Evolutionary conservation across 2,113 vertebrate genomes (phyloP).

Genomic region (Rhineura floridana): DNA sequence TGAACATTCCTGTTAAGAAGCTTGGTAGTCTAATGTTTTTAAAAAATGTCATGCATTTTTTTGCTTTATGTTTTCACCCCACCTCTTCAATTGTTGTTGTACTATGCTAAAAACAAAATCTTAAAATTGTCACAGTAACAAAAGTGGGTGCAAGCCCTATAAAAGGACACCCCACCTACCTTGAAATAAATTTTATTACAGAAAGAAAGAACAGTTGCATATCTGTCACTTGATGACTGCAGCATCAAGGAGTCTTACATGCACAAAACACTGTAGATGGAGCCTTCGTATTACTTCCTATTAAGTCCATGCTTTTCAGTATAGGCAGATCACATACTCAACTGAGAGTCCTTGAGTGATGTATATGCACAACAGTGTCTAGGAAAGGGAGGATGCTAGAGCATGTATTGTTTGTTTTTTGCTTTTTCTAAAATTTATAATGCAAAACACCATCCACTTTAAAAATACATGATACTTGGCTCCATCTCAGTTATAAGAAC

Average conservation of each 20-base stretch:
- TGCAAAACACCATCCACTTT: too few relatives aligned
- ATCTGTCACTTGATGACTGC: neutral
- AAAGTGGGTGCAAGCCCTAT: neutral
- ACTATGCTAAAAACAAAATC: neutral
- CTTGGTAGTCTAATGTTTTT: neutral
- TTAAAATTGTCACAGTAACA: neutral
- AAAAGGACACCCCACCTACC: slow-evolving; percentile 44
- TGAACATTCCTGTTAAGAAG: neutral
- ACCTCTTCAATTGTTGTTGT: neutral
- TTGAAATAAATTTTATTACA: slow-evolving; percentile 50
- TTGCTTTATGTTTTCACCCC: neutral
- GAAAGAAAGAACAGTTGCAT: slow-evolving; percentile 41
- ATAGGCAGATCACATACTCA: too few relatives aligned
- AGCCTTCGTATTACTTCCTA: neutral
- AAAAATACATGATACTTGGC: too few relatives aligned
- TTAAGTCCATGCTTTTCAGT: neutral
- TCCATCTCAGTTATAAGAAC: too few relatives aligned
- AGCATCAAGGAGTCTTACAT: neutral
- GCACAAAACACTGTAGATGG: neutral
- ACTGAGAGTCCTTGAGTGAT: neutral
- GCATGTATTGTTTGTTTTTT: too few relatives aligned
- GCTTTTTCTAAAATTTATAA: too few relatives aligned
- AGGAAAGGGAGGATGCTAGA: too few relatives aligned
- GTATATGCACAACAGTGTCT: neutral
- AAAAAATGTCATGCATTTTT: neutral